A percentile compares a stretch with the other conserved stretches of the same genome.
Conservation (phyloP, 2,797 vertebrate genomes). For the Apogon hyalosoma region DNA sequence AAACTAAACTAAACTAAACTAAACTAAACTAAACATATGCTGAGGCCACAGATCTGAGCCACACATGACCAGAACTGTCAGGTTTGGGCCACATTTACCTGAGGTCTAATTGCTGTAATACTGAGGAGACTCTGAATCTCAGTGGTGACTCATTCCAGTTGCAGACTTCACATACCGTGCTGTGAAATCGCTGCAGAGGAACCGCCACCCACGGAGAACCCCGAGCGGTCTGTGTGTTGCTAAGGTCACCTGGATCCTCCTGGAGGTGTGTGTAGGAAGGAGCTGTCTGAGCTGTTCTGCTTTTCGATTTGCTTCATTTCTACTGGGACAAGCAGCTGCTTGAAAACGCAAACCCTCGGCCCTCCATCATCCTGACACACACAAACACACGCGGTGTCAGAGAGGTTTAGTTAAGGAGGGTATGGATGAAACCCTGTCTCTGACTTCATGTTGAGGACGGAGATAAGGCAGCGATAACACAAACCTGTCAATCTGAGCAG, state of each 20-base stretch:
- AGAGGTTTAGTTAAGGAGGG: conserved; percentile 10
- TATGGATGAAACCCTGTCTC: conserved; percentile 1
- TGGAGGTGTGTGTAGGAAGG: conserved; percentile 16
- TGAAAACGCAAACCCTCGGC: conserved; percentile 39
- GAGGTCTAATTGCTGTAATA: too few species aligned
- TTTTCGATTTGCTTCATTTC: conserved; percentile 62
- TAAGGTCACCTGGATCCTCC: conserved; percentile 27
- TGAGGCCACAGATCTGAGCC: too few species aligned
- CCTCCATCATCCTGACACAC: conserved; percentile 57
- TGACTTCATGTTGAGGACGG: neutral
- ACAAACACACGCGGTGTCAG: conserved; percentile 24
- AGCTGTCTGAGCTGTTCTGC: conserved; percentile 25
- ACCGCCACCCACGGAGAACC: conserved; percentile 47
- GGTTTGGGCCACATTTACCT: too few species aligned
- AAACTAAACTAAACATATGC: too few species aligned
- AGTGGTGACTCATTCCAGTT: conserved; percentile 22
- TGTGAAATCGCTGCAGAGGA: conserved; percentile 20
- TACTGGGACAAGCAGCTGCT: conserved; percentile 57
- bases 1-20: too few species aligned
- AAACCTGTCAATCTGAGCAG: too few species aligned
- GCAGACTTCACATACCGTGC: neutral
- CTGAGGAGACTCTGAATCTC: conserved; percentile 22
- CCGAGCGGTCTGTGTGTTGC: conserved; percentile 10
- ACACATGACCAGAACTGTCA: too few species aligned
- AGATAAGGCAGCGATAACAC: too few species aligned